phyloP scores from a whole-genome alignment of 2,888 invertebrate genomes.

The Mesorhabditis spiculigera region DNA sequence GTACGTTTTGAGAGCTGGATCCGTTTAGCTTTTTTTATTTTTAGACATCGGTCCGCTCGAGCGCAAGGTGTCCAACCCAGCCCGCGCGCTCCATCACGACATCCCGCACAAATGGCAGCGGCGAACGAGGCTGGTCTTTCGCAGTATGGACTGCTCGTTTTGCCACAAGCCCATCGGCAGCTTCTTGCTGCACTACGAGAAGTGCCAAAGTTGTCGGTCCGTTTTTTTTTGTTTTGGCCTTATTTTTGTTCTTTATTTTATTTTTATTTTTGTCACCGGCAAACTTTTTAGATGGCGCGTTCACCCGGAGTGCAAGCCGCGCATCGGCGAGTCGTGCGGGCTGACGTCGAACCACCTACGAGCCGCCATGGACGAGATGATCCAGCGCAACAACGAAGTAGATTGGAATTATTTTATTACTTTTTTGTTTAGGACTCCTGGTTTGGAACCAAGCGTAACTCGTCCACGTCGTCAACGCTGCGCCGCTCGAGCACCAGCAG shows the following conservation, averaged over 20 bases:
- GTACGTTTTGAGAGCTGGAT: no score
- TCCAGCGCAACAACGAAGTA: conserved; percentile 40
- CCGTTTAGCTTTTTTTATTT: no score
- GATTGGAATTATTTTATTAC: conserved; percentile 7
- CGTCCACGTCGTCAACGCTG: no score
- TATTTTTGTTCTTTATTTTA: no score
- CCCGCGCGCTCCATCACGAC: conserved; percentile 11
- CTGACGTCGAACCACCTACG: conserved; percentile 53
- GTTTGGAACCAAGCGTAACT: conserved; percentile 25
- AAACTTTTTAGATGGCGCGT: conserved; percentile 40
- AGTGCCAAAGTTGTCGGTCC: conserved; percentile 44
- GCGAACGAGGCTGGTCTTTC: neutral
- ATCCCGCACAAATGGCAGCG: conserved; percentile 14
- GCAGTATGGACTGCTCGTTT: conserved; percentile 9
- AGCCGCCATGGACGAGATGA: conserved; percentile 39
- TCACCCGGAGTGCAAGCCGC: conserved; percentile 51
- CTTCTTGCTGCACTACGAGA: conserved; percentile 51
- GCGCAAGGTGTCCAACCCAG: neutral
- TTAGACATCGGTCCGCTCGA: no score
- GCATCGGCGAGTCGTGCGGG: conserved; percentile 56
- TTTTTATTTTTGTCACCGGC: no score
- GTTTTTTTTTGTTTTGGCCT: no score
- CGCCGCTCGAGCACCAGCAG: no score
- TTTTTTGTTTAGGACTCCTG: conserved; percentile 31
- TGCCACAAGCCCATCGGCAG: conserved; percentile 41